Conservation (phyloP, 2,797 vertebrate species). For the Rhabdophis nuchalis region DNA sequence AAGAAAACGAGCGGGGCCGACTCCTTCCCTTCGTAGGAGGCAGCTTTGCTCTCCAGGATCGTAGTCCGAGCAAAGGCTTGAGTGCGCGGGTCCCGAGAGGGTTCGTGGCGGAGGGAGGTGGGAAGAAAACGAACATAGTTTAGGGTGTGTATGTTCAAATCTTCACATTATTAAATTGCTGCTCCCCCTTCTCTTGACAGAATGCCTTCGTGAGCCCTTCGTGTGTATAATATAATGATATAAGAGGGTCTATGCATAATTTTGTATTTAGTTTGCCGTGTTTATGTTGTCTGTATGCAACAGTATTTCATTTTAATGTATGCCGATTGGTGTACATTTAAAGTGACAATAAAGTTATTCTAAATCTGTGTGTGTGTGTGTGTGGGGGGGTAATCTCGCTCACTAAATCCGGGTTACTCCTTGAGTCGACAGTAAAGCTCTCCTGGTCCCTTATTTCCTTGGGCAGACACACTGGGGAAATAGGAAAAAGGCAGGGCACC, state of each 20-base stretch:
- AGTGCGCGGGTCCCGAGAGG: neutral
- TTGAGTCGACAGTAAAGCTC: neutral
- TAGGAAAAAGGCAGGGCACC: neutral
- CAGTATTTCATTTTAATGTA: neutral
- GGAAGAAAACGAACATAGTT: neutral
- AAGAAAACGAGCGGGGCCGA: too few relatives aligned
- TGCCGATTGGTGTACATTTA: neutral
- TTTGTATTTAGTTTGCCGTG: too few relatives aligned
- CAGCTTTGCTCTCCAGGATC: neutral
- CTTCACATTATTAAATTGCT: neutral
- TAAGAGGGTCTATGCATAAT: too few relatives aligned
- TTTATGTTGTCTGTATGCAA: neutral
- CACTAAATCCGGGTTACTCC: neutral
- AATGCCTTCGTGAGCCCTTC: neutral
- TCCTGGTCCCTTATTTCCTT: neutral
- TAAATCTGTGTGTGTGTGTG: neutral
- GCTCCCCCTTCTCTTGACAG: neutral
- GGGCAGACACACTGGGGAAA: neutral
- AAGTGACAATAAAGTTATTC: too few relatives aligned
- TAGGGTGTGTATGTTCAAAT: neutral
- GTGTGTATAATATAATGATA: neutral
- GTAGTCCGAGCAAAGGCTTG: neutral
- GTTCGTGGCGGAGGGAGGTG: neutral
- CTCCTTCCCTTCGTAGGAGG: neutral
- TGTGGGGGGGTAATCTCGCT: neutral